phyloP scores from a whole-genome alignment of 2,888 invertebrate species.

The Diabrotica balteata region DNA sequence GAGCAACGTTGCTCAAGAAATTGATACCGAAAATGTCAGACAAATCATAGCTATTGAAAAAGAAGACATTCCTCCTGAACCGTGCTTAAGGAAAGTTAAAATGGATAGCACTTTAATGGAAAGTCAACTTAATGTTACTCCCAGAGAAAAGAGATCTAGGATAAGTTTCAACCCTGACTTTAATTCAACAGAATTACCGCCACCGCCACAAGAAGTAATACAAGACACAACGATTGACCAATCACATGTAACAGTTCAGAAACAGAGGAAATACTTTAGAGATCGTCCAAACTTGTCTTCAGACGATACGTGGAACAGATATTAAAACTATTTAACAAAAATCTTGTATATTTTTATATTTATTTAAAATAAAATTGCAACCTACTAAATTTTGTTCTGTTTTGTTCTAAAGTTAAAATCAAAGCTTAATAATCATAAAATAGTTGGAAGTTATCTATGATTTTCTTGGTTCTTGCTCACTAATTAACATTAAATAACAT shows the following conservation, averaged over 20 bases:
- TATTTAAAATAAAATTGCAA: no score
- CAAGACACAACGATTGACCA: conserved; percentile 27
- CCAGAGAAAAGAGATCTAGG: background rate
- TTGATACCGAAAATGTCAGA: conserved; percentile 39
- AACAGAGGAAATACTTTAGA: no score
- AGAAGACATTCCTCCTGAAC: conserved; percentile 1
- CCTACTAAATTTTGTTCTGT: no score
- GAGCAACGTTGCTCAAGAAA: conserved; percentile 37
- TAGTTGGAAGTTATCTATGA: no score
- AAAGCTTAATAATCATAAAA: no score
- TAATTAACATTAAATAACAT: no score
- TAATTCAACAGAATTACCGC: conserved; percentile 8
- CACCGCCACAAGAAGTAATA: conserved; percentile 12
- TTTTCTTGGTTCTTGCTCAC: no score
- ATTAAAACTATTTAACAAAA: no score
- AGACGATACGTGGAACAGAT: no score
- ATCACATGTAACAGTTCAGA: conserved; percentile 23
- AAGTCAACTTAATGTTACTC: background rate
- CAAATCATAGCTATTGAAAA: conserved; percentile 31
- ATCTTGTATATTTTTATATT: no score
- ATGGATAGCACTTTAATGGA: background rate
- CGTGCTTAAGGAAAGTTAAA: conserved; percentile 10
- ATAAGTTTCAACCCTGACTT: conserved; percentile 37
- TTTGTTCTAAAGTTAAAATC: no score
- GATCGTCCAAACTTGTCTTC: no score